These are phyloP conservation scores for Lycodopsis pacificus DNA, from an alignment of 2,797 vertebrate genomes.

Conservation along the genomic window DNA sequence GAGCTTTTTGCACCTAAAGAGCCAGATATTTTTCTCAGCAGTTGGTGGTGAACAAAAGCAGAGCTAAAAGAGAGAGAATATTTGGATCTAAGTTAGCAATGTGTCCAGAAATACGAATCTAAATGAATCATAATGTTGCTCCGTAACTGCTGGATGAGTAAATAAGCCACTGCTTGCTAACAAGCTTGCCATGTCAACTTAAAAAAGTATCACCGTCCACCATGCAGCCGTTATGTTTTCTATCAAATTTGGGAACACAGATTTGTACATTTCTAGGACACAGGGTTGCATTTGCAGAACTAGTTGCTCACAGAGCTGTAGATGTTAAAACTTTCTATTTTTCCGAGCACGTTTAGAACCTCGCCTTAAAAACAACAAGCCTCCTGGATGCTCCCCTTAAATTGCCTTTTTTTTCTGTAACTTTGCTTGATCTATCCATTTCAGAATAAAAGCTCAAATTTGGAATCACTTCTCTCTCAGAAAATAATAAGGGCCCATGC, in stretches of 20 bases:
- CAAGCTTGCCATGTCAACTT: neutral
- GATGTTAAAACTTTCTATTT: neutral
- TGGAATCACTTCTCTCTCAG: neutral
- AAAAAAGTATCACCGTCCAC: neutral
- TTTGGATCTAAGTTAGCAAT: neutral
- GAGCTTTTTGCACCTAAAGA: neutral
- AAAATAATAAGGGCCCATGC: neutral
- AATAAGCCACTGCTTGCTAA: neutral
- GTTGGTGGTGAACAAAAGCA: neutral
- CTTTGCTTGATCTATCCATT: neutral
- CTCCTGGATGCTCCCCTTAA: neutral
- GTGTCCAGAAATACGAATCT: too few relatives aligned
- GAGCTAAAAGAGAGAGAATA: neutral
- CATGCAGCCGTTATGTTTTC: neutral
- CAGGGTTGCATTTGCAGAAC: neutral
- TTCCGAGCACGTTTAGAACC: neutral
- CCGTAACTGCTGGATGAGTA: neutral
- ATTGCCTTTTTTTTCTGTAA: neutral
- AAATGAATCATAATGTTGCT: neutral
- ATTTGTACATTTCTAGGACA: neutral
- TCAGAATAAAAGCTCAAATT: conserved; percentile 15
- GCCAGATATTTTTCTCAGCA: too few relatives aligned
- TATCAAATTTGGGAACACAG: neutral
- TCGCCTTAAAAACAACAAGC: neutral
- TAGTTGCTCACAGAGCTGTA: neutral